Evolutionary conservation across 2,113 vertebrate species (phyloP), one percentile per base, ranked within the genome.

Genomic region (Tympanuchus pallidicinctus): DNA sequence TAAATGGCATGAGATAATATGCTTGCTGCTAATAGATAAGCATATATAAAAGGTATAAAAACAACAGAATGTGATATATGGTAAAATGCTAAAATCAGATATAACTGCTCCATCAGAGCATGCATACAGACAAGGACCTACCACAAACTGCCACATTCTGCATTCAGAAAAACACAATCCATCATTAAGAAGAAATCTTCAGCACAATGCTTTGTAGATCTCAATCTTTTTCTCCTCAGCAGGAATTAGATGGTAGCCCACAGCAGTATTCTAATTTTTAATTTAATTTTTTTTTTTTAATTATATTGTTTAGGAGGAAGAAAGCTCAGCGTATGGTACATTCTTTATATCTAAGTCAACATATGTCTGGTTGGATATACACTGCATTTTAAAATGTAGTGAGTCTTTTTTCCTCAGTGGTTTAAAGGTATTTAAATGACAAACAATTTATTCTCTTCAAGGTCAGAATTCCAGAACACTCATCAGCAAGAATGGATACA

Each of bases 231-330:
- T 47, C 48, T 69, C 27, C 20, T 6, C 22, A 69, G 15, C 8
- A 80, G 54, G 52, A 83, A 82, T 45, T 54, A 75, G 74, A 32
- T 43, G 8, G 66, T 21, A 45, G 16, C 56, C 11, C 56, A 38
- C 6, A 59, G 4, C 4, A 67, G 14, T 42, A 59, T 3, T 65
- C 42, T 4, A 8, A 45, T 24, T 48, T 13, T 22, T 48, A 24
- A 24, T 42, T 42, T 38, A 9, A 9, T 38, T 38, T 25, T 25
- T 13, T 54, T 28, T 54, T 15, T 22, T 60, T 48, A 78, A 48
- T 3, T 8, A 0, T 4, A 61, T 17, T 5, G 11, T 8, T 25
- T 10, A 70, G n/a, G 24, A 81, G 30, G 25, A 88, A 1, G 21
- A 74, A 94, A 82, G 30, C 18, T 78, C 40, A 11, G 3, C 34